Evolutionary conservation across 2,888 invertebrate species (phyloP), one percentile per base, ranked within the genome.

Genomic region (Chrysomela aeneicollis): DNA sequence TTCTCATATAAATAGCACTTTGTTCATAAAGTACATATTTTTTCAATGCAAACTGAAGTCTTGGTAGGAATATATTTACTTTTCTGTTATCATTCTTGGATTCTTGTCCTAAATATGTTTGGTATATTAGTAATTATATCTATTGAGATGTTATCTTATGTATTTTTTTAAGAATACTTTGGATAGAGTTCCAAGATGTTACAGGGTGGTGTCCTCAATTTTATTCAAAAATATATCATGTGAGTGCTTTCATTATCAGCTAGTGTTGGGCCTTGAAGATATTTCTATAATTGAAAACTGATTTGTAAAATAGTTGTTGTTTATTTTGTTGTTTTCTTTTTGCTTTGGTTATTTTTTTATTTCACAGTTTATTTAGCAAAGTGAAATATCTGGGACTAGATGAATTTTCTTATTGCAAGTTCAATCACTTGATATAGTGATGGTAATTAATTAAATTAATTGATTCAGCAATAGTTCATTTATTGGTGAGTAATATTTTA

Each of bases 301-400:
- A 69, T 67, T 68, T 73, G 71, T 73, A 72, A 69, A 68, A 74
- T 74, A 73, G 64, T 74, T 73, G 72, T 74, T 73, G 66, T 70
- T 69, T 68, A 59, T 69, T 70, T 70, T 71, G 64, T 74, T 72
- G 67, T 73, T 72, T 72, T 73, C 62, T 26, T 5, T 26, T 6
- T 61, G 64, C 61, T 68, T 68, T 69, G 65, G 66, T 68, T 71
- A 65, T 64, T 71, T 71, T 42, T 71, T 68, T 68, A 67, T 68
- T 71, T 67, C 59, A 66, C 65, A 68, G 57, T 59, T 51, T 61
- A 57, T 67, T 60, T 62, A 64, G 58, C 59, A 62, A 62, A 52
- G 19, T 32, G 54, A 50, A 55, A 46, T 8, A 57, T 51, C 57
- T 57, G 52, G 55, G 52, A 51, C 49, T 62, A 64, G 55, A 54